These are phyloP conservation scores for Papilio aristodemus DNA, from an alignment of 1,140 invertebrate genomes.

Conservation along the genomic window DNA sequence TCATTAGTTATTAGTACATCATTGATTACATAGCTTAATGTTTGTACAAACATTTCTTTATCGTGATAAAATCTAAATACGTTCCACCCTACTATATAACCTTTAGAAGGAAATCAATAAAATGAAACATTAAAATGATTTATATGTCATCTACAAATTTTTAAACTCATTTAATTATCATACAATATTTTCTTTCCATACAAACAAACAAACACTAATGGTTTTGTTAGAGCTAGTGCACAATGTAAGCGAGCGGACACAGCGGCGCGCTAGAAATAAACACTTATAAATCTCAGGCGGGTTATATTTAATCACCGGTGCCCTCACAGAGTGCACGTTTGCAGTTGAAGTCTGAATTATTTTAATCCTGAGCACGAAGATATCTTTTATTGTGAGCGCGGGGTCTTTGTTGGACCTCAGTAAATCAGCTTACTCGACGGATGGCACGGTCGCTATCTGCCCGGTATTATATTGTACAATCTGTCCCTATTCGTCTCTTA, in stretches of 20 bases:
- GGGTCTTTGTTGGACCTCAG: constrained; percentile 56
- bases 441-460: constrained; percentile 61
- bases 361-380: constrained; percentile 66
- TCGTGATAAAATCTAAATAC: neutral
- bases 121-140: neutral
- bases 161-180: neutral
- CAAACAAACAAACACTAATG: constrained; percentile 49
- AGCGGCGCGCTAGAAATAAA: constrained; percentile 62
- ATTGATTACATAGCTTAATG: neutral
- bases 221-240: constrained; percentile 60
- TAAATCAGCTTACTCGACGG: constrained; percentile 76
- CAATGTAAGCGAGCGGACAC: constrained; percentile 50
- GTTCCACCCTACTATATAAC: neutral
- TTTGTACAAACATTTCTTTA: neutral
- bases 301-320: constrained; percentile 74
- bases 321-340: constrained; percentile 66
- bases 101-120: neutral
- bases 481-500: constrained; percentile 54
- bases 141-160: neutral
- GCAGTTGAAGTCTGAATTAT: constrained; percentile 73
- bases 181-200: constrained; percentile 61
- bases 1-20: too few relatives aligned
- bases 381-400: constrained; percentile 66
- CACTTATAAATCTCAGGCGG: constrained; percentile 73
- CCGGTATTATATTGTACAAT: constrained; percentile 60